Evolutionary conservation across 1,140 invertebrate genomes (phyloP).

Genomic region (Bathynomus jamesi): DNA sequence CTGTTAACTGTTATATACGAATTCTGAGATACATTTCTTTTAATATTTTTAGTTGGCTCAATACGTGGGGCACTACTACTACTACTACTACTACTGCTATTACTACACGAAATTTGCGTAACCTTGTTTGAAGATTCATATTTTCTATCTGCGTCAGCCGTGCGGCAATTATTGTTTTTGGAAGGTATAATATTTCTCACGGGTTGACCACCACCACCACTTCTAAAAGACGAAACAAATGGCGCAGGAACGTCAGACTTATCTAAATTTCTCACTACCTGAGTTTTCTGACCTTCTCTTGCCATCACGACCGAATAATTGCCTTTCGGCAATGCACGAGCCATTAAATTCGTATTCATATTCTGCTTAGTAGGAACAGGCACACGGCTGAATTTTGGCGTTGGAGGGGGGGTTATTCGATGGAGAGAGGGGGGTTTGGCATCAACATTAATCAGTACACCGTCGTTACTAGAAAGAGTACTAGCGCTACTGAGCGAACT

Average conservation of each 20-base stretch:
- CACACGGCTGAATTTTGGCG: too few relatives aligned
- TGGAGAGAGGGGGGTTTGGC: conserved; percentile 11
- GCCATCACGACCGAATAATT: not conserved
- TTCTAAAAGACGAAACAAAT: conserved; percentile 8
- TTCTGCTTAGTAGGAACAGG: too few relatives aligned
- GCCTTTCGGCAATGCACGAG: too few relatives aligned
- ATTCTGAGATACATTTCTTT: too few relatives aligned
- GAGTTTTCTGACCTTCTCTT: not conserved
- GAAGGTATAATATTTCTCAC: not conserved
- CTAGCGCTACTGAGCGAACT: conserved; percentile 3
- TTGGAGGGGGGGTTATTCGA: conserved; percentile 8
- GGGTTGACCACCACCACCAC: not conserved
- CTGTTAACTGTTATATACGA: too few relatives aligned
- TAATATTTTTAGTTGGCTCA: too few relatives aligned
- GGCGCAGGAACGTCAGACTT: conserved; percentile 7
- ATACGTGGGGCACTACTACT: too few relatives aligned
- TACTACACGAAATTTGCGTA: too few relatives aligned
- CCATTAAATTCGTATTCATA: too few relatives aligned
- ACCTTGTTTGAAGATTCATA: too few relatives aligned
- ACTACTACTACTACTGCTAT: too few relatives aligned
- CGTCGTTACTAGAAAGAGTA: not conserved
- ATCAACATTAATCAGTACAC: not conserved
- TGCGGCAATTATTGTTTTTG: not conserved
- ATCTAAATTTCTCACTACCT: conserved; percentile 4
- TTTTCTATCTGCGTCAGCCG: too few relatives aligned